These are phyloP conservation scores for Gyps fulvus DNA, from an alignment of 2,113 vertebrate genomes.

Conservation along the genomic window DNA sequence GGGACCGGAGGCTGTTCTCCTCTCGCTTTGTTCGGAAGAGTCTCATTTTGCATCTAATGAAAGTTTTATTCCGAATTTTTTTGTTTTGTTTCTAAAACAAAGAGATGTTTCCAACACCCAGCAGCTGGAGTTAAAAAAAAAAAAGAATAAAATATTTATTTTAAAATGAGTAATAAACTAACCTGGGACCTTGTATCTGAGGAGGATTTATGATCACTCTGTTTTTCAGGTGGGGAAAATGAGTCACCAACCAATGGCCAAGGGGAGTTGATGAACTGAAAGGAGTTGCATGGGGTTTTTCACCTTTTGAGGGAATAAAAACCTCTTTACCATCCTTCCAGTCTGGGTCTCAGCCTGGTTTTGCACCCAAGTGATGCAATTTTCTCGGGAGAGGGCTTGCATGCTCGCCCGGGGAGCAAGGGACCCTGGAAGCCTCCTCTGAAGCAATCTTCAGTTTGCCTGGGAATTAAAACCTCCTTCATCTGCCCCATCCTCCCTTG, in stretches of 20 bases:
- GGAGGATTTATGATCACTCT: not conserved
- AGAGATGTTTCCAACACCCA: not conserved
- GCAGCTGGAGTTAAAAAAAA: not conserved
- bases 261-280: not conserved
- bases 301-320: not conserved
- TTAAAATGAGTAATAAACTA: not conserved
- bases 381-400: not conserved
- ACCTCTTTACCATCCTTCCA: not conserved
- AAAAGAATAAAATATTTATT: not conserved
- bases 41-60: not conserved
- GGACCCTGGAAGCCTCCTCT: not conserved
- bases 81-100: not conserved
- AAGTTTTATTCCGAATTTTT: not conserved
- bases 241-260: not conserved
- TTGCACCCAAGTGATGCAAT: not conserved
- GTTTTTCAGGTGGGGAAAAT: not conserved
- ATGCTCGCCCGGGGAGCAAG: fast-evolving
- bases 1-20: not conserved
- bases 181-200: not conserved
- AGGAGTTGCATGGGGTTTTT: not conserved
- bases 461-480: not conserved
- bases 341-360: not conserved
- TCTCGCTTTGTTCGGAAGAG: fast-evolving
- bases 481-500: not conserved
- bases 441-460: not conserved